phyloP scores from a whole-genome alignment of 2,888 invertebrate species.

The Tenthredo notha region DNA sequence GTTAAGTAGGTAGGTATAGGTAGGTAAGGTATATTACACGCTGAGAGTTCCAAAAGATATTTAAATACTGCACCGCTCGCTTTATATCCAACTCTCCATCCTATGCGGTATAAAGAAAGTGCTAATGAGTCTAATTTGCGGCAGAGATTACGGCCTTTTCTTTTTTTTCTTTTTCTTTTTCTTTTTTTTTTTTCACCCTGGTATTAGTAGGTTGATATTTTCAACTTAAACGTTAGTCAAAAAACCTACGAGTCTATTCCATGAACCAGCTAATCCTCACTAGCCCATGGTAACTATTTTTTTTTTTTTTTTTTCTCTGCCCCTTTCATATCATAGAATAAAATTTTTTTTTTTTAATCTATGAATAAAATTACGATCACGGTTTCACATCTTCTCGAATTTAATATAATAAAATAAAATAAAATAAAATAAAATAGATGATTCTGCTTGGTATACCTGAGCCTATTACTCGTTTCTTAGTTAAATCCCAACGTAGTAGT shows the following conservation, averaged over 20 bases:
- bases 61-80: constrained; percentile 15
- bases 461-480: neutral
- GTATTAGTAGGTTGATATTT: neutral
- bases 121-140: constrained; percentile 49
- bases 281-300: neutral
- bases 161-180: neutral
- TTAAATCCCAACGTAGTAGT: neutral
- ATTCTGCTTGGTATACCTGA: neutral
- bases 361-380: too few relatives aligned
- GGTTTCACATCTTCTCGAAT: neutral
- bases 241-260: neutral
- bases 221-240: neutral
- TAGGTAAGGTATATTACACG: neutral
- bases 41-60: neutral
- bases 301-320: neutral
- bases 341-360: neutral
- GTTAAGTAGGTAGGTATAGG: neutral
- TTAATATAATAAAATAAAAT: neutral
- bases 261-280: neutral
- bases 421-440: neutral
- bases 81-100: neutral
- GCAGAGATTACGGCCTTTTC: constrained; percentile 28
- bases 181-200: neutral
- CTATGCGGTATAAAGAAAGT: constrained; percentile 32
- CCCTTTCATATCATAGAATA: neutral